Percentiles rank a stretch among this genome's conserved stretches.
Conservation (phyloP, 2,797 vertebrate genomes). For the Melanitta fusca region DNA sequence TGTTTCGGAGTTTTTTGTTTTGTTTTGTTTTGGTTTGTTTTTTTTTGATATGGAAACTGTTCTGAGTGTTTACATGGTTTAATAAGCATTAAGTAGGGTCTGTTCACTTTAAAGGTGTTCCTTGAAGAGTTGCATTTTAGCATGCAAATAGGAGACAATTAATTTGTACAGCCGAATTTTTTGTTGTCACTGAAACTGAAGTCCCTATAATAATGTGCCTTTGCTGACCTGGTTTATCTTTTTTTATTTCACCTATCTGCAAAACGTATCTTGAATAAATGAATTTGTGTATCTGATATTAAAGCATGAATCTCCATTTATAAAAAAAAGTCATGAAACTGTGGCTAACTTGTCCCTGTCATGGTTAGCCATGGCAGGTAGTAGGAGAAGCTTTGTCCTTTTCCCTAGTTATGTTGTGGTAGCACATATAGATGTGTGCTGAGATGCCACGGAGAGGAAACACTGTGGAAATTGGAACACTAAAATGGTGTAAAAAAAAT, state of each 20-base stretch:
- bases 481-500: background rate
- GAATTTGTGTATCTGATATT: background rate
- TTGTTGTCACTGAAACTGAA: background rate
- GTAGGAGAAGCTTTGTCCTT: background rate
- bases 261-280: background rate
- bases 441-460: background rate
- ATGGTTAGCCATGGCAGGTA: background rate
- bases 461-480: background rate
- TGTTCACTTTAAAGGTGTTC: background rate
- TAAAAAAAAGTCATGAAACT: background rate
- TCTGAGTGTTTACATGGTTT: background rate
- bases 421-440: background rate
- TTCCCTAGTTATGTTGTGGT: background rate
- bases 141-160: background rate
- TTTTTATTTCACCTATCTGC: background rate
- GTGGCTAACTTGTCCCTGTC: background rate
- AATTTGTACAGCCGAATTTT: too few species aligned
- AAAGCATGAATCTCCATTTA: background rate
- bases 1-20: background rate
- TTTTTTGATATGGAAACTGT: background rate
- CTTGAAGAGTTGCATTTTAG: background rate
- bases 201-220: background rate
- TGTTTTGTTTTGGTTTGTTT: too few species aligned
- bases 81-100: background rate
- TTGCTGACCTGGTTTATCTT: background rate